Base-by-base conservation (phyloP, 1,140 invertebrate genomes). In the Brachionus rotundiformis region DNA sequence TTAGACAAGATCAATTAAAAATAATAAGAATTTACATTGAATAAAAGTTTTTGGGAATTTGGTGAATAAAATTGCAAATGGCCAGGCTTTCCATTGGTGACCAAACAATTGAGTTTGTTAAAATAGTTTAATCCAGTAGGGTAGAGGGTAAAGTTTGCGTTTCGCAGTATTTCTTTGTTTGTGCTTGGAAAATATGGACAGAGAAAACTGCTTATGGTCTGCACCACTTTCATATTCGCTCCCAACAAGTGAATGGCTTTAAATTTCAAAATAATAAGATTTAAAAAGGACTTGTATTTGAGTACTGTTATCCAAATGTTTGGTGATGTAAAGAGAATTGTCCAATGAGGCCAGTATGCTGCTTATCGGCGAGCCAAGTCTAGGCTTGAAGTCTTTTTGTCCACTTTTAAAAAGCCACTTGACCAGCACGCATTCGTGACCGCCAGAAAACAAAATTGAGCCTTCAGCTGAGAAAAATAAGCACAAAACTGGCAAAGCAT, bases 1-100 rank as follows among this genome's bases (percentile, higher is more conserved):
- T n/a, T n/a, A n/a, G n/a, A n/a, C n/a, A n/a, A n/a, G n/a, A n/a
- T n/a, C n/a, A n/a, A n/a, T n/a, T n/a, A 68, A 25, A 80, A 31
- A 1, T 6, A 79, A 39, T 4, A 16, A 27, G 89, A 90, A 91
- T 36, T 68, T 87, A 94, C 92, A 90, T 92, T 93, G 84, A 91
- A 94, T 0, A 94, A 85, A 76, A 93, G 89, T 83, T 87, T 91
- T 84, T 91, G 91, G 4, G 90, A 90, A 73, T 90, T 87, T 0
- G 91, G 89, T 65, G 91, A 91, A 85, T 92, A 94, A 88, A 94
- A 94, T 86, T 95, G 94, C 47, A 95, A 86, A 84, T 93, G 91
- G 27, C 94, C 94, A 0, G 91, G 89, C 83, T 91, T 90, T 41
- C 93, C 93, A 88, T 94, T 95, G 81, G 36, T 49, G 16, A 77